phyloP scores from a whole-genome alignment of 2,888 invertebrate genomes.

The Physocephala rufipes region DNA sequence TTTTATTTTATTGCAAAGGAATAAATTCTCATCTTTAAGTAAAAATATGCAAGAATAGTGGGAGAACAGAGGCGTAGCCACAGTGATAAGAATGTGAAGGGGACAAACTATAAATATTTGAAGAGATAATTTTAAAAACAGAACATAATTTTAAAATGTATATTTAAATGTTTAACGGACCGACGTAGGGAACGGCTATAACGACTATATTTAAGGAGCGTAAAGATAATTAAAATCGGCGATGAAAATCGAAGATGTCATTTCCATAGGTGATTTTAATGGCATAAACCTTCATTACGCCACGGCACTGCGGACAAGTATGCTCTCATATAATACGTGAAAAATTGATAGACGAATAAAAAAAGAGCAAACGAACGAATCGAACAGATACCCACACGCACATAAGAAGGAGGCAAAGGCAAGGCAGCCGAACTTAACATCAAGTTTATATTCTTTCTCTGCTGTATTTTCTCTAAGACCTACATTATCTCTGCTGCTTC shows the following conservation, averaged over 20 bases:
- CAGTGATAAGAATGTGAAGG: too few relatives aligned
- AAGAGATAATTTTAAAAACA: too few relatives aligned
- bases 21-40: conserved; percentile 38
- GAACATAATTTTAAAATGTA: neutral
- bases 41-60: neutral
- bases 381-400: conserved; percentile 10
- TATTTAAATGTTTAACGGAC: too few relatives aligned
- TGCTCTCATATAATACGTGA: conserved; percentile 6
- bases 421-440: conserved; percentile 21
- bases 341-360: neutral
- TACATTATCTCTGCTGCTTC: neutral
- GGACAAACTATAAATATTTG: too few relatives aligned
- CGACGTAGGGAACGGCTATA: too few relatives aligned
- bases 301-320: too few relatives aligned
- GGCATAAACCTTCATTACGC: too few relatives aligned
- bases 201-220: too few relatives aligned
- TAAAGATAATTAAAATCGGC: too few relatives aligned
- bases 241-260: too few relatives aligned
- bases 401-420: conserved; percentile 8
- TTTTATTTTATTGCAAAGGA: conserved; percentile 36
- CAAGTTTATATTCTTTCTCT: conserved; percentile 10
- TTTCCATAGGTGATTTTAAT: too few relatives aligned
- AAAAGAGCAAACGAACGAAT: neutral
- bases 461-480: too few relatives aligned
- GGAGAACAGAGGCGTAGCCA: neutral